Conservation (phyloP, 2,113 vertebrate genomes). For the Pluvianellus socialis region DNA sequence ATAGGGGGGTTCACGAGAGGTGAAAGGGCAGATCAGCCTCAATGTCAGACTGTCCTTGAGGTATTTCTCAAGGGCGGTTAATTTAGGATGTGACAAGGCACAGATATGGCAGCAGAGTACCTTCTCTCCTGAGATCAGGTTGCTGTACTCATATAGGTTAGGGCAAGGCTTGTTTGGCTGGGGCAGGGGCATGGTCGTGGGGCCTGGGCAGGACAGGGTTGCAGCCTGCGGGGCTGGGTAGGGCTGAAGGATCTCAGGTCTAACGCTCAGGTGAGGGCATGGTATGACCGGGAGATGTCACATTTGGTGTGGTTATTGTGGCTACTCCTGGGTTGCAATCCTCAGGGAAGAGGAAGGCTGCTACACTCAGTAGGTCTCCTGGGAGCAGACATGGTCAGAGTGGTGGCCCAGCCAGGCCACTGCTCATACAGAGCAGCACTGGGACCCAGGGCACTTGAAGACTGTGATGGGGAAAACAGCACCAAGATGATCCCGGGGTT, state of each 20-base stretch:
- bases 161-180: not conserved
- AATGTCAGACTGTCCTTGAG: not conserved
- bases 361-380: not conserved
- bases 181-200: accelerated
- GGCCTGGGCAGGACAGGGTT: not conserved
- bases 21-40: not conserved
- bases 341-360: not conserved
- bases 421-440: not conserved
- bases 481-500: accelerated
- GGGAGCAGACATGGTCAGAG: not conserved
- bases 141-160: not conserved
- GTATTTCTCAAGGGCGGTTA: not conserved
- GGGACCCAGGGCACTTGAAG: not conserved
- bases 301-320: not conserved
- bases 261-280: not conserved
- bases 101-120: not conserved
- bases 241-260: not conserved
- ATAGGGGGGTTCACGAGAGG: not conserved
- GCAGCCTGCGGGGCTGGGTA: not conserved
- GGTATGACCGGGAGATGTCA: accelerated
- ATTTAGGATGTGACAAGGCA: not conserved
- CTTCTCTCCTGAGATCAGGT: not conserved
- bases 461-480: not conserved
- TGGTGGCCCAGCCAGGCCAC: not conserved
- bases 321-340: not conserved